Evolutionary conservation across 2,888 invertebrate genomes (phyloP), one percentile per base, ranked within the genome.

Genomic region (Ennomos erosarius): DNA sequence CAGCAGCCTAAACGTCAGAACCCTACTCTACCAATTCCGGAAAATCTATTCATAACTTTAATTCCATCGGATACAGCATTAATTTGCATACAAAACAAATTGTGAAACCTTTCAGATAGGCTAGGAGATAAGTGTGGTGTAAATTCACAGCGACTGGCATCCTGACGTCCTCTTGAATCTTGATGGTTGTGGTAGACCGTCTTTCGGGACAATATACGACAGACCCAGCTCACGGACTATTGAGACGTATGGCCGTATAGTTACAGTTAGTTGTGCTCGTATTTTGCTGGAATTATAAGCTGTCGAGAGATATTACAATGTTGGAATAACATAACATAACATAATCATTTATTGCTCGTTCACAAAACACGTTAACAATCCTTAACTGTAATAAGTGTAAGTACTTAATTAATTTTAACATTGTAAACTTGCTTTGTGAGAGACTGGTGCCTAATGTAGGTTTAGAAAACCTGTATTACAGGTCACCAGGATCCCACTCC

Each of bases 201-300:
- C 67, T 67, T 71, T 50, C 60, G 48, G 51, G 50, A 60, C 67
- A 68, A 71, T 66, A 70, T 74, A 73, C 64, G 69, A 59, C 16
- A 53, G 64, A 55, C 71, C 69, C 65, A 48, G 40, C 62, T 68
- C 69, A 55, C 9, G 13, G 43, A 48, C 52, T 60, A 60, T 60
- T 60, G 44, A 55, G 49, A 60, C 53, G 44, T 53, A 55, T 26
- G 52, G 37, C 10, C 49, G 53, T 52, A 52, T 42, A 38, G 58
- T 44, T 53, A 8, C 9, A 10, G 48, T 44, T 46, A 47, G 48
- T 58, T 52, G 52, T 37, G 6, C n/a, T n/a, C 6, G 6, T 26
- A 26, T 26, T 6, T 6, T 26, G 26, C 26, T 26, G 26, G 26
- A 26, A 26, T 26, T 26, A 0, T 26, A 26, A 26, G 26, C 26